Base-by-base conservation (phyloP, 2,888 invertebrate genomes). In the Thysanoteuthis rhombus region DNA sequence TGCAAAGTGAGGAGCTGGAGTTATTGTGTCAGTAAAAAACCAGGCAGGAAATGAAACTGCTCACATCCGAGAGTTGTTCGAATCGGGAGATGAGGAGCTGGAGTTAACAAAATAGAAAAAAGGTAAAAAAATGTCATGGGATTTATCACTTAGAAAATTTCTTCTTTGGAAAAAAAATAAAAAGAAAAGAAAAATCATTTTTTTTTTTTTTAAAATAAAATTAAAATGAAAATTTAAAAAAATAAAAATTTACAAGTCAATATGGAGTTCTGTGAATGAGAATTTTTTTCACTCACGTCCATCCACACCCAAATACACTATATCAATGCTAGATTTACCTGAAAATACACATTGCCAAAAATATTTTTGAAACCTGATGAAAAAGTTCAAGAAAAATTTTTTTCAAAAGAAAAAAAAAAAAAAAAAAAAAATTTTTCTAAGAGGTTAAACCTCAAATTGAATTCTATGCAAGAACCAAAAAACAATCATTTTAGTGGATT, bases 1-100 rank as follows among this genome's bases (percentile, higher is more conserved):
- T 92, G 92, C 92, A 92, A n/a, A 92, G 92, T 92, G 92, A 92
- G 92, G 92, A 92, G 92, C 92, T 92, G 92, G 32, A 92, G 92
- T 92, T 92, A 92, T 92, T 40, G 92, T 92, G 92, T 92, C 92
- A 92, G 92, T 92, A 92, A 40, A 91, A 42, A 92, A 90, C 36
- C 92, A 92, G 92, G 92, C 92, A 92, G 92, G 92, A 92, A 92
- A 92, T 92, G 92, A 92, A 92, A 92, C 92, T 92, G 92, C 92
- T 92, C 92, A 92, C 92, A 92, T 92, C 92, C 92, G 92, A 92
- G 92, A 92, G 92, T 92, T 92, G 92, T 92, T 92, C 92, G 92
- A 92, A 92, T 92, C 92, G 92, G 92, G 92, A 92, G 92, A 92
- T 42, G 92, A 92, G 40, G 92, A 92, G 92, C 92, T 92, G 45